phyloP scores from a whole-genome alignment of 1,140 invertebrate species.

The Stenopsyche tienmushanensis region DNA sequence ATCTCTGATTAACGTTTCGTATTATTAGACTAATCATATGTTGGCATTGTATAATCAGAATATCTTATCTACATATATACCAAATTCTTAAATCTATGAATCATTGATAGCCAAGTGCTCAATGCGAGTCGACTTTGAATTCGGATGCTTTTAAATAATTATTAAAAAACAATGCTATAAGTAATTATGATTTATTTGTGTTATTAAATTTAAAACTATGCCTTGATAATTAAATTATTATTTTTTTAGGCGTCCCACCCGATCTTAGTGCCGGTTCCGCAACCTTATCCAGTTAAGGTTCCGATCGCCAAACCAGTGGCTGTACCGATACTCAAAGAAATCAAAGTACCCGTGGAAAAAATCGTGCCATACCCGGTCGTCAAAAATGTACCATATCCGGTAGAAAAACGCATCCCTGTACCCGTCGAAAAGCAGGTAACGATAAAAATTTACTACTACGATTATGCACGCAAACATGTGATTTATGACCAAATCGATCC shows the following conservation, averaged over 20 bases:
- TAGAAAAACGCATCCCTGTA: constrained; percentile 66
- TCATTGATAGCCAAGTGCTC: no score
- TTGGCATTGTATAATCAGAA: no score
- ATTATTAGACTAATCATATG: no score
- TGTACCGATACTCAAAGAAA: constrained; percentile 64
- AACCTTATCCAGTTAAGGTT: constrained; percentile 67
- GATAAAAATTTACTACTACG: no score
- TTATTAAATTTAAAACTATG: neutral
- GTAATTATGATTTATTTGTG: neutral
- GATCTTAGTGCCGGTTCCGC: constrained; percentile 62
- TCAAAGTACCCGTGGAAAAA: constrained; percentile 66
- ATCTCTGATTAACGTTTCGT: no score
- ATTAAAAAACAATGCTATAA: neutral
- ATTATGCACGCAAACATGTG: no score
- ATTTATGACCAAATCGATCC: no score
- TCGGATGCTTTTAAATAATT: no score
- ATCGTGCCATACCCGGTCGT: constrained; percentile 66
- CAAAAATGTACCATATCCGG: constrained; percentile 66
- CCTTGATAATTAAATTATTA: constrained; percentile 7
- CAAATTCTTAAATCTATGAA: no score
- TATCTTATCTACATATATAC: no score
- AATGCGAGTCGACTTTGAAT: no score
- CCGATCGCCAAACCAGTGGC: constrained; percentile 65
- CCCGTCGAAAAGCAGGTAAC: constrained; percentile 63
- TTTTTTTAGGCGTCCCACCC: constrained; percentile 62